Evolutionary conservation across 2,113 vertebrate species (phyloP), one percentile per base, ranked within the genome.

Genomic region (Xiphophorus maculatus): DNA sequence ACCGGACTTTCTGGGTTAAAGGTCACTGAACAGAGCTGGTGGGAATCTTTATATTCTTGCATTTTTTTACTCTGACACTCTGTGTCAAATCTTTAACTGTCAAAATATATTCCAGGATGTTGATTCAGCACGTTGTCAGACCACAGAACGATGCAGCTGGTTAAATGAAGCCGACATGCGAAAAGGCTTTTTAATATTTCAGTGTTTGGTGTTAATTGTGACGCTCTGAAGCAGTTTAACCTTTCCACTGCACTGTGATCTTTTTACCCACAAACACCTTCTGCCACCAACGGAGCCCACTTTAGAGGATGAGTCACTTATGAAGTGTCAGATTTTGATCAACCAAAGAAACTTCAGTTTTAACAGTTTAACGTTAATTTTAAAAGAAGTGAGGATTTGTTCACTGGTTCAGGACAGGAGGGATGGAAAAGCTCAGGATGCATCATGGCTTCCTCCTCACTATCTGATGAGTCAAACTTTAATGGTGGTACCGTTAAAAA

Each of bases 251-350:
- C 74, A 68, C 32, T 35, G 4, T 12, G 35, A 28, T 29, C 10
- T 58, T 37, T 70, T 60, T 17, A 32, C 54, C 66, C 80, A 71
- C 76, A 28, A 78, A 35, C 48, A 61, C 54, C 9, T 42, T 29
- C 30, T 63, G 66, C 58, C 32, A 3, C 61, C 67, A 32, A 8
- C 19, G 19, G 66, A 73, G 62, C 73, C 73, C 69, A 29, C 72
- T 66, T 77, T 32, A 65, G 32, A 35, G 32, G 14, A 30, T 63
- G 62, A 63, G 30, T 63, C 62, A 63, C 9, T 30, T 15, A 28
- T 27, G n/a, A 62, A 9, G 27, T 62, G 27, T 62, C 28, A 62
- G n/a, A 29, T 10, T 25, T 11, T 63, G 62, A 30, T 29, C 17
- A 63, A 22, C 12, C 62, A 63, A 17, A 28, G 14, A 62, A 62